Percentiles rank a stretch among this genome's conserved stretches.
Conservation (phyloP, 2,797 vertebrate genomes). For the Rhynchotus rufescens region DNA sequence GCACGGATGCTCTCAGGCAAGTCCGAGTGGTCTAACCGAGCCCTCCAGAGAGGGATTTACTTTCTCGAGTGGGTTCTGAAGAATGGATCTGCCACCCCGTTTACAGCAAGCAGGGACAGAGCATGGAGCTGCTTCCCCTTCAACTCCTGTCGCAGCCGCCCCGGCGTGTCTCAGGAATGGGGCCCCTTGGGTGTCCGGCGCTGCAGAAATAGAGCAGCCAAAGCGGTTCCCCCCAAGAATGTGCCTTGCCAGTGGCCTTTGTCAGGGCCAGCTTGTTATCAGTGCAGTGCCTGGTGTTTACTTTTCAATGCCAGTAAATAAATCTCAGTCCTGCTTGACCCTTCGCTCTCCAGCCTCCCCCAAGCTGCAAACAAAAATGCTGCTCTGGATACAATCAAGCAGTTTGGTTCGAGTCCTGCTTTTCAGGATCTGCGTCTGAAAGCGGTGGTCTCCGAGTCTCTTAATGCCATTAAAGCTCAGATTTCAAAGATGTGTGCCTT, state of each 20-base stretch:
- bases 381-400: constrained; percentile 89
- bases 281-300: constrained; percentile 45
- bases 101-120: neutral
- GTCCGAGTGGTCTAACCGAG: neutral
- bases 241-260: constrained; percentile 62
- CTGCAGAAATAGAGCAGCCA: constrained; percentile 18
- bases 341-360: constrained; percentile 75
- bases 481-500: constrained; percentile 88
- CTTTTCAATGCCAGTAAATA: constrained; percentile 50
- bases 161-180: neutral
- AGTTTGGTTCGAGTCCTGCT: constrained; percentile 82
- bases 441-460: constrained; percentile 62
- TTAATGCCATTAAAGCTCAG: constrained; percentile 79
- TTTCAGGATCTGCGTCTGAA: constrained; percentile 72
- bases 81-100: neutral
- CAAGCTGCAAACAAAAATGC: constrained; percentile 85
- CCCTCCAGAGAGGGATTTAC: neutral
- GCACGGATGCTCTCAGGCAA: rapidly evolving
- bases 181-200: neutral
- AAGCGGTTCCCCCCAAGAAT: constrained; percentile 65
- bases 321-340: constrained; percentile 79
- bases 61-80: neutral
- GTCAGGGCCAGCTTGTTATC: constrained; percentile 69
- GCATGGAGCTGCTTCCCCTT: neutral
- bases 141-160: neutral